A percentile compares a stretch with the other conserved stretches of the same genome.
These are phyloP conservation scores for Theropithecus gelada DNA, from an alignment of 2,113 vertebrate species.

Conservation along the genomic window DNA sequence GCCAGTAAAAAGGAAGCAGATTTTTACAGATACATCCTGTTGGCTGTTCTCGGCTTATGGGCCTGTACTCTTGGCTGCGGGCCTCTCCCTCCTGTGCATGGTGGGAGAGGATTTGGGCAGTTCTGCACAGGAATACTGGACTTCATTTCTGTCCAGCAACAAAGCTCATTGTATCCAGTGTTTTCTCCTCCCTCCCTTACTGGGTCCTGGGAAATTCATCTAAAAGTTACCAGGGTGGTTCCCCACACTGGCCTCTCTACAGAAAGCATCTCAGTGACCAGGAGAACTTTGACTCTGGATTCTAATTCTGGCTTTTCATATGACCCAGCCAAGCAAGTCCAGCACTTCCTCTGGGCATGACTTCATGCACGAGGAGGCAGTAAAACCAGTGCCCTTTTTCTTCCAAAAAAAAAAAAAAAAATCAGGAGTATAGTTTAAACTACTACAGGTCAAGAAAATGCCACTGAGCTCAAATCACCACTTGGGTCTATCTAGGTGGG, in stretches of 20 bases:
- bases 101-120: neutral
- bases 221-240: neutral
- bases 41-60: neutral
- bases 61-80: neutral
- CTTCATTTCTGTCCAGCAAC: neutral
- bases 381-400: neutral
- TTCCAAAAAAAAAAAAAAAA: neutral
- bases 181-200: neutral
- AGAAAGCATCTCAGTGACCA: neutral
- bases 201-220: neutral
- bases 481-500: neutral
- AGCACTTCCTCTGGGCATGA: neutral
- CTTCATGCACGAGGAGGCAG: neutral
- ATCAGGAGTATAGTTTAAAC: neutral
- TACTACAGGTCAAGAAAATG: neutral
- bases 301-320: neutral
- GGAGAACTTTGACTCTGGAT: neutral
- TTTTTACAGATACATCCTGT: slow-evolving; percentile 38
- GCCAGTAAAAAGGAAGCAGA: slow-evolving; percentile 11
- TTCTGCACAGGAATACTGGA: neutral
- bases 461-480: neutral
- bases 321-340: neutral
- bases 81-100: neutral
- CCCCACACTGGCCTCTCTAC: neutral
- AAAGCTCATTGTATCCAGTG: neutral